These are phyloP conservation scores for Acipenser ruthenus DNA, from an alignment of 2,797 vertebrate species.

Conservation along the genomic window DNA sequence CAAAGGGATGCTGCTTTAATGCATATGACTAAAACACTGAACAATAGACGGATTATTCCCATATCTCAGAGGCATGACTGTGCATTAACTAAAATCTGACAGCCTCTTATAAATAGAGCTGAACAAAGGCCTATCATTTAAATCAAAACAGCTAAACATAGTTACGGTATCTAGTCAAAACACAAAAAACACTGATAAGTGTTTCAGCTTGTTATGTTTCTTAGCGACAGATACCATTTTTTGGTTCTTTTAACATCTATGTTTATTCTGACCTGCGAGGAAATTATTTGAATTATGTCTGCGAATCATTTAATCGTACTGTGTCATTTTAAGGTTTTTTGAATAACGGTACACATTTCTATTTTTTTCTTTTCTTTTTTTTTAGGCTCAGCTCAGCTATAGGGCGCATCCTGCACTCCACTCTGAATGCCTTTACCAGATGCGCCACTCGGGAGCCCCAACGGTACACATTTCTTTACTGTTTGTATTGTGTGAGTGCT, in stretches of 20 bases:
- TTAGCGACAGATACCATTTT: constrained; percentile 57
- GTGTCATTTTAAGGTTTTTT: not conserved
- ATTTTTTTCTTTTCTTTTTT: too few relatives aligned
- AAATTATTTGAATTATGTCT: constrained; percentile 3
- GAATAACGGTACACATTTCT: too few relatives aligned
- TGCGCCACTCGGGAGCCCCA: too few relatives aligned
- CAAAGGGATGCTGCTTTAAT: not conserved
- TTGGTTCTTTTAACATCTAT: constrained; percentile 43
- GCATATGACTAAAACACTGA: constrained; percentile 6
- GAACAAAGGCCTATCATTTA: constrained; percentile 3
- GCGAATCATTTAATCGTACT: not conserved
- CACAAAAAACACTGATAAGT: constrained; percentile 50
- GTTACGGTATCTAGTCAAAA: constrained; percentile 46
- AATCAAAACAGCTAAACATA: constrained; percentile 41
- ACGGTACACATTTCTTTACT: too few relatives aligned
- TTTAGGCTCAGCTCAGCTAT: too few relatives aligned
- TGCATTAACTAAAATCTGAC: constrained; percentile 2
- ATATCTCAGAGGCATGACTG: constrained; percentile 4
- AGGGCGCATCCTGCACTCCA: too few relatives aligned
- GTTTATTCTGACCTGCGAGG: constrained; percentile 9
- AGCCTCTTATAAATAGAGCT: constrained; percentile 6
- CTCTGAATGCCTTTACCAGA: too few relatives aligned
- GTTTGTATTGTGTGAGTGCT: too few relatives aligned
- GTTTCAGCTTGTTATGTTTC: constrained; percentile 58
- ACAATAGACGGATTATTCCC: constrained; percentile 3